phyloP scores from a whole-genome alignment of 2,797 vertebrate species.

The Bufotes viridis region DNA sequence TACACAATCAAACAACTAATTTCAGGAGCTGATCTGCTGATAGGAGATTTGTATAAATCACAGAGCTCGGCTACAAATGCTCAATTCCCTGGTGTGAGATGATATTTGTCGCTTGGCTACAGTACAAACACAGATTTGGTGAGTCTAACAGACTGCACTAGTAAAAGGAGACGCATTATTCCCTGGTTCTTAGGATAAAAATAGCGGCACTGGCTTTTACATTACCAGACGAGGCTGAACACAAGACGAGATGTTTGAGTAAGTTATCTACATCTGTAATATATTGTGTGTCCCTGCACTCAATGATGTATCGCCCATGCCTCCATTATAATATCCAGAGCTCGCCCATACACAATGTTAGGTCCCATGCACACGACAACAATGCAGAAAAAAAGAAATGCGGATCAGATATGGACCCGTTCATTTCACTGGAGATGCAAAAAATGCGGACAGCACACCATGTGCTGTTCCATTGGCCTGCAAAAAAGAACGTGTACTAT shows the following conservation, averaged over 20 bases:
- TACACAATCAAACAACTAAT: conserved; percentile 22
- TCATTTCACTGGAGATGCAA: no score
- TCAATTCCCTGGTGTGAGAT: conserved; percentile 22
- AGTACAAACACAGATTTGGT: conserved; percentile 15
- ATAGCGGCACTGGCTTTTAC: conserved; percentile 6
- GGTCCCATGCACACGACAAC: no score
- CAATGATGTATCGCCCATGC: background rate
- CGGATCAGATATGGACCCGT: no score
- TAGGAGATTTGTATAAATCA: conserved; percentile 16
- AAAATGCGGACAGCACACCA: no score
- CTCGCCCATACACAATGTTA: no score
- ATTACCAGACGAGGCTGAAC: background rate
- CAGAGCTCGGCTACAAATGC: conserved; percentile 14
- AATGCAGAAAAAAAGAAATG: no score
- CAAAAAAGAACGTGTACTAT: no score
- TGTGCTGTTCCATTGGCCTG: no score
- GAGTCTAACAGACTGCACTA: background rate
- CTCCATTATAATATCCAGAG: no score
- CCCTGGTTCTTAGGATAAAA: conserved; percentile 7
- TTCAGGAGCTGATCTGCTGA: conserved; percentile 27
- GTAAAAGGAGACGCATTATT: conserved; percentile 12
- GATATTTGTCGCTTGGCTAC: conserved; percentile 23
- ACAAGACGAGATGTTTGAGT: background rate
- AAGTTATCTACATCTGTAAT: background rate
- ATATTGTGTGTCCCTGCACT: background rate